Evolutionary conservation across 23 tunicate genomes (phyloP), one percentile per base, ranked within the genome.

Genomic region (Pegea sp.): DNA sequence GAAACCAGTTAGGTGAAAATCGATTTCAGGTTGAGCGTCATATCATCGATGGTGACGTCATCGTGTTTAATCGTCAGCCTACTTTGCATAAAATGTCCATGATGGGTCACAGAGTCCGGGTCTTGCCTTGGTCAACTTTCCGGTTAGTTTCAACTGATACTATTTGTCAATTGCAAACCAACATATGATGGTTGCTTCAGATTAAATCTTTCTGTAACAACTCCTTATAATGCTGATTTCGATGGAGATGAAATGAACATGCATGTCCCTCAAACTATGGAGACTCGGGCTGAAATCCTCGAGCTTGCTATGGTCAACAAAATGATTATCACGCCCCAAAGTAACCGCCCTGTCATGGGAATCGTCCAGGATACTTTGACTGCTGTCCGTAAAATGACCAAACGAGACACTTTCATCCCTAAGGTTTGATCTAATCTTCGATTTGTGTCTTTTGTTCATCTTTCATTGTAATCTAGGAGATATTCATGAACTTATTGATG

Each of bases 181-280:
- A n/a, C n/a, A n/a, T n/a, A n/a, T n/a, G n/a, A n/a, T n/a, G n/a
- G n/a, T 11, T 22, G 43, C 22, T 59, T 28, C 46, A 73, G 99
- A 44, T 32, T 91, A 61, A 91, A 91, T 43, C 58, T 91, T 34
- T 91, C 99, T 53, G 99, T 91, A 19, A 91, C 99, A 28, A 74
- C 99, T 0, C 99, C 99, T 1, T 91, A 91, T 73, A 91, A 91
- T 49, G 99, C 99, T 65, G 99, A 91, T 54, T 91, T 91, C 49
- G 99, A 80, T 34, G 99, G 99, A 0, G 99, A 91, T 48, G 99
- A 91, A 54, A 91, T 91, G 99, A 91, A 91, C 66, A 44, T 91
- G 49, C 99, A 91, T 42, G 81, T 91, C 29, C 99, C 99, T 4
- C 99, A 91, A 29, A 66, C 86, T 24, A 91, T 91, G 99, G 99